phyloP scores from a whole-genome alignment of 1,140 invertebrate genomes.

The Drosophila azteca region DNA sequence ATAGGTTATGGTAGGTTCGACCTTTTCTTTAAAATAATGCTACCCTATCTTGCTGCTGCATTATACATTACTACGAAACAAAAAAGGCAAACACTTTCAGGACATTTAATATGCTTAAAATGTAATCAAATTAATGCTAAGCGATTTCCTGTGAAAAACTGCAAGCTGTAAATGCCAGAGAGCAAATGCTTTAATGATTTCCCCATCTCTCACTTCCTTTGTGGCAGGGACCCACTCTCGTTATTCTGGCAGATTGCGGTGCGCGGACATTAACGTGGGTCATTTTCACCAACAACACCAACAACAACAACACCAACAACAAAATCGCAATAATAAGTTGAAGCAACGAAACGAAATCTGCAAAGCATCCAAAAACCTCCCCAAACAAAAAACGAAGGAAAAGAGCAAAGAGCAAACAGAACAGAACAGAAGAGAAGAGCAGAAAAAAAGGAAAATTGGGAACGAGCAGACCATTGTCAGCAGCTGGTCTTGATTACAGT shows the following conservation, averaged over 20 bases:
- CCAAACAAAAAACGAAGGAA: neutral
- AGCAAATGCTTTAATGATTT: slow-evolving; percentile 61
- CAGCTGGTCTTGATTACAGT: slow-evolving; percentile 79
- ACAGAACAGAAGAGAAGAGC: slow-evolving; percentile 8
- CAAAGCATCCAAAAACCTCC: slow-evolving; percentile 26
- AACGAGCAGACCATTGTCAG: slow-evolving; percentile 51
- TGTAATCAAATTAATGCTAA: slow-evolving; percentile 66
- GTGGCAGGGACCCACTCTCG: slow-evolving; percentile 1
- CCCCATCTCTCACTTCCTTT: slow-evolving; percentile 8
- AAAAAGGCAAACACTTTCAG: slow-evolving; percentile 11
- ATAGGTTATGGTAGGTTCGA: no score
- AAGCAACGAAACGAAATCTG: slow-evolving; percentile 50
- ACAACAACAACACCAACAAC: slow-evolving; percentile 42
- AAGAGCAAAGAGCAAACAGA: slow-evolving; percentile 30
- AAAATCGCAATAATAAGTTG: slow-evolving; percentile 68
- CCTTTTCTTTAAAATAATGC: no score
- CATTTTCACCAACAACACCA: slow-evolving; percentile 62
- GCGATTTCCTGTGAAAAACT: slow-evolving; percentile 58
- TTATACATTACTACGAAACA: neutral
- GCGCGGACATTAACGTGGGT: slow-evolving; percentile 70
- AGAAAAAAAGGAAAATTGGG: slow-evolving; percentile 16
- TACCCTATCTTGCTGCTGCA: no score
- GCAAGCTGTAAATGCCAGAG: slow-evolving; percentile 54
- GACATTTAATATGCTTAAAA: slow-evolving; percentile 54
- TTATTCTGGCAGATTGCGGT: slow-evolving; percentile 42